Conservation (phyloP, 64 coral and sea anemone genomes). For the Anthopleura sola region DNA sequence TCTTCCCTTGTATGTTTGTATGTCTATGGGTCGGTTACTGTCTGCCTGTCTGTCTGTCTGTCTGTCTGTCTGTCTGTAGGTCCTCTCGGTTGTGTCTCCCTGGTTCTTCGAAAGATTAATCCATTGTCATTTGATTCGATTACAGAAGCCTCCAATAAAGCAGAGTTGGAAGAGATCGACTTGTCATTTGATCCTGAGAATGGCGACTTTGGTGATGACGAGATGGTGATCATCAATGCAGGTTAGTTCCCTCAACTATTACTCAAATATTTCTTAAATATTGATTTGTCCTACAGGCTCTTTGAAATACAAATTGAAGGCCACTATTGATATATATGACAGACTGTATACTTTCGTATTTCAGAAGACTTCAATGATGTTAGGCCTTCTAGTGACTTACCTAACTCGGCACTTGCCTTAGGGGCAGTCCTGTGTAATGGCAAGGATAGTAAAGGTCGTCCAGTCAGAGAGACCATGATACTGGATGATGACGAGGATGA, state of each 20-base stretch:
- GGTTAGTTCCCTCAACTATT: not conserved
- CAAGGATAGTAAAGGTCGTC: not conserved
- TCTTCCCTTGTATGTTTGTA: too few relatives aligned
- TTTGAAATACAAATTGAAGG: too few relatives aligned
- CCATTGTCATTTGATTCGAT: not conserved
- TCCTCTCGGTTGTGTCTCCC: not conserved
- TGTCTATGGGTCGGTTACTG: not conserved
- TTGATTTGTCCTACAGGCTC: too few relatives aligned
- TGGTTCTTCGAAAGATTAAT: not conserved
- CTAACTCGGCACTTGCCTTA: not conserved
- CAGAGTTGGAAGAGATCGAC: not conserved
- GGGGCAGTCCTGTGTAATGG: not conserved
- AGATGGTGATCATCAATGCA: not conserved
- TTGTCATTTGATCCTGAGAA: not conserved
- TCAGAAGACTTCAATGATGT: not conserved
- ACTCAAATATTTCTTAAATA: too few relatives aligned
- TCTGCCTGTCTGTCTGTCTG: not conserved
- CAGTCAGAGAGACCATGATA: conserved; percentile 20
- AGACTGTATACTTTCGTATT: not conserved
- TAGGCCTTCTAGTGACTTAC: not conserved
- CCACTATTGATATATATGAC: too few relatives aligned
- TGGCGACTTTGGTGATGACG: not conserved
- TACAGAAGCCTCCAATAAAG: conserved; percentile 19
- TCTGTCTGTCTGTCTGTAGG: not conserved
- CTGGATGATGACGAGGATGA: conserved; percentile 20